These are phyloP conservation scores for Machaerirhynchus nigripectus DNA, from an alignment of 2,113 vertebrate genomes.

Conservation along the genomic window DNA sequence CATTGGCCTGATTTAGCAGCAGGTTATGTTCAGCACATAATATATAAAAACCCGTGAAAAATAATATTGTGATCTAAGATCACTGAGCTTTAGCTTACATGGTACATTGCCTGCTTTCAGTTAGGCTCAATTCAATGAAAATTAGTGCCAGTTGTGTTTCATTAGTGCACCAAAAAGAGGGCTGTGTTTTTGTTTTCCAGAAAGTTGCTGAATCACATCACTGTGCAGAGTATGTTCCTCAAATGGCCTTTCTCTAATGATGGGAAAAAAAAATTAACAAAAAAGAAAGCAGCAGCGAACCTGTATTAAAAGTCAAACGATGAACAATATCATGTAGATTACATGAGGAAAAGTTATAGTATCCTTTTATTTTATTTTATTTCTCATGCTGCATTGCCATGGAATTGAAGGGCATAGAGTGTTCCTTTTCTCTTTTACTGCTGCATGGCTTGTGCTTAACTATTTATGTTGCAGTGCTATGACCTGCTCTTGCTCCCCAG, in stretches of 20 bases:
- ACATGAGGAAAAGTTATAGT: not conserved
- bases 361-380: not conserved
- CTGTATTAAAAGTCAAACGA: not conserved
- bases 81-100: not conserved
- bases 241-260: not conserved
- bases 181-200: not conserved
- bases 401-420: not conserved
- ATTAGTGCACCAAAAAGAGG: not conserved
- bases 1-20: not conserved
- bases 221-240: not conserved
- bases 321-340: not conserved
- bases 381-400: not conserved
- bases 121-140: not conserved
- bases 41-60: not conserved
- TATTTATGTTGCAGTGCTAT: not conserved
- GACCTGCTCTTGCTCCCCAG: not conserved
- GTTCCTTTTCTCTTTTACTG: not conserved
- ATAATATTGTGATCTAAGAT: not conserved
- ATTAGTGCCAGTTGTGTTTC: conserved; percentile 4
- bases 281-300: not conserved
- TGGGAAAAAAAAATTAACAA: not conserved
- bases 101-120: not conserved
- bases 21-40: not conserved
- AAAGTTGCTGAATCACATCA: conserved; percentile 52
- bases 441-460: not conserved